These are phyloP conservation scores for Zele albiditarsus DNA, from an alignment of 2,888 invertebrate species.

Conservation along the genomic window DNA sequence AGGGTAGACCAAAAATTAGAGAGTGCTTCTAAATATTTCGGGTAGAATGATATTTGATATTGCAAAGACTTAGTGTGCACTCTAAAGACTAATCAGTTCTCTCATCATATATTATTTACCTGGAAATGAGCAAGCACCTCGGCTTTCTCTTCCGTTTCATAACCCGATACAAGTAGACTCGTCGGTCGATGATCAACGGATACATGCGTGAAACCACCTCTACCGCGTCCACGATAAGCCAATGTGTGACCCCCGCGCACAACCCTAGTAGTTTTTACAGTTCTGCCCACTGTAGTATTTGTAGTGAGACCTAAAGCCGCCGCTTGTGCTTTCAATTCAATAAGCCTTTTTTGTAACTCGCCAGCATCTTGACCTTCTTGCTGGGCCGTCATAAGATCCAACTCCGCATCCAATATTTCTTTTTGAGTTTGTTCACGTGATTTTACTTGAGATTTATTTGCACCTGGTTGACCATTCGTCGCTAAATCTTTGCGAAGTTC, in stretches of 20 bases:
- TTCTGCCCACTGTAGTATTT: conserved; percentile 54
- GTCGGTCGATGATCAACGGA: conserved; percentile 91
- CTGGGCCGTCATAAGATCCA: conserved; percentile 92
- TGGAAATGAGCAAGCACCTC: conserved; percentile 88
- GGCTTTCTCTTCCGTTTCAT: conserved; percentile 87
- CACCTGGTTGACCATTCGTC: conserved; percentile 74
- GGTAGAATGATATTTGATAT: no score
- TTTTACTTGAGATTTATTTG: conserved; percentile 75
- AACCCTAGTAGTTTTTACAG: conserved; percentile 60
- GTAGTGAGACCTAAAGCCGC: conserved; percentile 72
- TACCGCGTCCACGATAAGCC: conserved; percentile 67
- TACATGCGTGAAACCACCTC: conserved; percentile 74
- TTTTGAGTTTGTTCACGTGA: conserved; percentile 89
- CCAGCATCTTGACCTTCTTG: conserved; percentile 91
- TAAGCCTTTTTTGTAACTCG: conserved; percentile 82
- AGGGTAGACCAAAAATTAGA: no score
- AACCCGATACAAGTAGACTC: conserved; percentile 89
- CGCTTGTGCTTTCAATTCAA: conserved; percentile 80
- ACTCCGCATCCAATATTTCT: conserved; percentile 91
- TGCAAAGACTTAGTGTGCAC: no score
- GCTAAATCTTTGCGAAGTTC: conserved; percentile 81
- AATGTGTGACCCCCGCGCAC: conserved; percentile 61
- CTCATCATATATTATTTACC: conserved; percentile 74
- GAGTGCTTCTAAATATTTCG: no score
- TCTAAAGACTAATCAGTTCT: no score